A percentile compares a stretch with the other conserved stretches of the same genome.
Evolutionary conservation across 1,140 invertebrate genomes (phyloP).

Genomic region (Drosophila biarmipes): DNA sequence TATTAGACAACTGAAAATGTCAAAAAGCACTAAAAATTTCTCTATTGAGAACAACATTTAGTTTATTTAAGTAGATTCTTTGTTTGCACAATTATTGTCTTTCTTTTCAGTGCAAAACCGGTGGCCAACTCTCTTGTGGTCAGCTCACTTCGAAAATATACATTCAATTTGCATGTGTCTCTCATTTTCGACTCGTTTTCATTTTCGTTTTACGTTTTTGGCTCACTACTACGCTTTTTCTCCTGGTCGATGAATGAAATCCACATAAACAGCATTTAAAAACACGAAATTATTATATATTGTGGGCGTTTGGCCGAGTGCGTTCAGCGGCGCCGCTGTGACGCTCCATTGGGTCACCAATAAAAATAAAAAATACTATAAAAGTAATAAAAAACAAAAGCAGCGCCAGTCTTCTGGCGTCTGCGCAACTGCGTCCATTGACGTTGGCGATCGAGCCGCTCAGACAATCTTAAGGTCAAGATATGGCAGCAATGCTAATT

Average conservation of each 20-base stretch:
- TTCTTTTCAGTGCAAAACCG: slow-evolving; percentile 14
- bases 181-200: slow-evolving; percentile 51
- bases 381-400: slow-evolving; percentile 7
- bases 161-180: slow-evolving; percentile 75
- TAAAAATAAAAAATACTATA: slow-evolving; percentile 21
- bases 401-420: slow-evolving; percentile 49
- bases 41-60: too few relatives aligned
- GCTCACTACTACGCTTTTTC: slow-evolving; percentile 37
- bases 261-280: slow-evolving; percentile 68
- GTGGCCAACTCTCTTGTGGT: slow-evolving; percentile 15
- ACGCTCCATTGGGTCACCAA: slow-evolving; percentile 66
- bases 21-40: too few relatives aligned
- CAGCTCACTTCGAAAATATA: slow-evolving; percentile 24
- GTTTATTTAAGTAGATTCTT: too few relatives aligned
- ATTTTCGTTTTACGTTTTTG: slow-evolving; percentile 56
- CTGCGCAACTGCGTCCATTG: slow-evolving; percentile 67
- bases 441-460: slow-evolving; percentile 54
- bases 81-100: too few relatives aligned
- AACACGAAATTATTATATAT: slow-evolving; percentile 64
- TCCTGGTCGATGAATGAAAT: slow-evolving; percentile 65
- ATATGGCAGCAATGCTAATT: slow-evolving; percentile 9
- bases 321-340: slow-evolving; percentile 68
- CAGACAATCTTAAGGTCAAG: slow-evolving; percentile 69
- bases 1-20: too few relatives aligned
- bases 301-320: slow-evolving; percentile 75